Base-by-base conservation (phyloP, 2,113 vertebrate species). In the Larimichthys polyactis region DNA sequence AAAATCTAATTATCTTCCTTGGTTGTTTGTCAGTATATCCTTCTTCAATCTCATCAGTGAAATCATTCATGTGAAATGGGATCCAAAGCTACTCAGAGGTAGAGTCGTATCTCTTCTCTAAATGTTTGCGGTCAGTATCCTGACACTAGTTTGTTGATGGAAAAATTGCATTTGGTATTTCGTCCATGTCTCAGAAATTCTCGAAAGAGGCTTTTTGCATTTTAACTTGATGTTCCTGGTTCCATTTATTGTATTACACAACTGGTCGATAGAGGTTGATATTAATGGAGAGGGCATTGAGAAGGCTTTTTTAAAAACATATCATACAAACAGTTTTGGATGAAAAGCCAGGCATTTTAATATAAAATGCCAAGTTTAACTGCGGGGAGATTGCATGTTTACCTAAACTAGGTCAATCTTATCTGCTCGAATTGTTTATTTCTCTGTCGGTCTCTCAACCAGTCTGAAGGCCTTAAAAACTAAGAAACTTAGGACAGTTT, bases 351-450 rank as follows among this genome's bases (percentile, higher is more conserved):
- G 3, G 51, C 10, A 48, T 78, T 81, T 82, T 58, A 52, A 63
- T 58, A 29, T 70, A 16, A 36, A 89, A 83, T 84, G 58, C 52
- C 63, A 79, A 49, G 65, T 81, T 75, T 74, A 82, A 86, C 75
- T 79, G 48, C 16, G 8, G 70, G 57, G 67, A 65, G 76, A 82
- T 82, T 86, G 22, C 29, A 24, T 82, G 66, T 88, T 87, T 71
- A 75, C 20, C 15, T 43, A 49, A 91, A 87, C 52, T 90, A 58
- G 86, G 86, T 84, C 88, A 86, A 40, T 67, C 32, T 75, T 81
- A 78, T 83, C 73, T 79, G 36, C 67, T 71, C 52, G 22, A 84
- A 80, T 73, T 63, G 81, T 79, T 78, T 82, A 68, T 72, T 82
- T 82, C 27, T 79, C 57, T 44, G 22, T 83, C 17, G 60, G 78